Conservation (phyloP, 53 echinoderm and acorn worm genomes). For the Arbacia lixula region DNA sequence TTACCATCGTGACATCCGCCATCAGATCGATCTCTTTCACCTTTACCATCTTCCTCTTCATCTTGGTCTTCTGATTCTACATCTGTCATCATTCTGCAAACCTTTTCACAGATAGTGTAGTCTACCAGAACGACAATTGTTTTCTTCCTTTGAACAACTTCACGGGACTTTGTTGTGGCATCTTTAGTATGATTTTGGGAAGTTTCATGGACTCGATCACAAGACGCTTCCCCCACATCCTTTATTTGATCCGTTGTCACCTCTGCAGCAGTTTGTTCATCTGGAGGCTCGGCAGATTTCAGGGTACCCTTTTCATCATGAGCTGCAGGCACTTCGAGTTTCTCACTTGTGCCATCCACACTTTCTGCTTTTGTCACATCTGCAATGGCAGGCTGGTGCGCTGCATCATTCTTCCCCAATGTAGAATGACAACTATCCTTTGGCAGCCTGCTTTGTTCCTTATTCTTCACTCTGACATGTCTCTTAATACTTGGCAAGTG, state of each 20-base stretch:
- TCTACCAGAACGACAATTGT: slow-evolving; percentile 39
- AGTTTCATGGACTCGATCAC: background rate
- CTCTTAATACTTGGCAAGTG: background rate
- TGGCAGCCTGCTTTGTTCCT: background rate
- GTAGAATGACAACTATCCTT: background rate
- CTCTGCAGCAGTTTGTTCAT: too few relatives aligned
- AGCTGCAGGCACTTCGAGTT: too few relatives aligned
- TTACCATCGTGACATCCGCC: background rate
- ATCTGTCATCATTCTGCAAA: slow-evolving; percentile 36
- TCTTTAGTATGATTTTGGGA: too few relatives aligned
- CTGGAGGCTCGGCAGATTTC: too few relatives aligned
- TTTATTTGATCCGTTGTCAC: background rate
- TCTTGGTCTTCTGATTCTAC: slow-evolving; percentile 5
- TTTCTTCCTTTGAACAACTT: slow-evolving; percentile 15
- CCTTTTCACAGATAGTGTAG: slow-evolving; percentile 26
- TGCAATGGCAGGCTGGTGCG: background rate
- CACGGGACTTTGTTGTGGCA: too few relatives aligned
- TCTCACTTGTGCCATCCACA: too few relatives aligned
- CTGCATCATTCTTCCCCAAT: background rate
- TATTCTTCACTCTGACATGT: background rate
- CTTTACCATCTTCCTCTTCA: background rate
- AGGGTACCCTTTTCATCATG: too few relatives aligned
- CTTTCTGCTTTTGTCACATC: too few relatives aligned
- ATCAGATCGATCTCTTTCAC: background rate
- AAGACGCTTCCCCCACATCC: background rate